Percentiles rank a stretch among this genome's conserved stretches.
Conservation (phyloP, 2,888 invertebrate genomes). For the Cistogaster globosa region DNA sequence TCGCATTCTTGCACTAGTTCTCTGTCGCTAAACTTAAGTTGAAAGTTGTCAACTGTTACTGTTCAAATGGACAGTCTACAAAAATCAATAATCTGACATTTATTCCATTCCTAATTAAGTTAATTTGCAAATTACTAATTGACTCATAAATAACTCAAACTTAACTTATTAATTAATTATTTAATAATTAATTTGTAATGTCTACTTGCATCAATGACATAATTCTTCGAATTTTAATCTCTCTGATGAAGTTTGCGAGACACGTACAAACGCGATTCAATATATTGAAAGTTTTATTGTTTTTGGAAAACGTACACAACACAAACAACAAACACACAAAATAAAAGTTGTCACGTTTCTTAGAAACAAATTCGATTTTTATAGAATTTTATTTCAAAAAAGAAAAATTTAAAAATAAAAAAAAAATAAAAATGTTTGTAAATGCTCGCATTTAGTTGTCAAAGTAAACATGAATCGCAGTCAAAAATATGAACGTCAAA, state of each 20-base stretch:
- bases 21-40: too few relatives aligned
- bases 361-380: conserved; percentile 37
- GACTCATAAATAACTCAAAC: too few relatives aligned
- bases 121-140: neutral
- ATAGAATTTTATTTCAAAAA: neutral
- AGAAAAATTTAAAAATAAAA: neutral
- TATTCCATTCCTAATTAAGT: neutral
- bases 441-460: too few relatives aligned
- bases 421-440: too few relatives aligned
- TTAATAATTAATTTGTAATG: neutral
- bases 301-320: conserved; percentile 4
- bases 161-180: neutral
- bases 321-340: neutral
- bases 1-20: too few relatives aligned
- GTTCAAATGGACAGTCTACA: too few relatives aligned
- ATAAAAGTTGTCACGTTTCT: conserved; percentile 57
- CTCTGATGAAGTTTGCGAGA: neutral
- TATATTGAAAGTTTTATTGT: conserved; percentile 2
- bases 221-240: neutral
- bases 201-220: neutral
- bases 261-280: neutral
- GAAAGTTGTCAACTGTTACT: too few relatives aligned
- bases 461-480: neutral
- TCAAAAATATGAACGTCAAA: neutral
- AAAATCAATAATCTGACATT: too few relatives aligned